phyloP scores from a whole-genome alignment of 2,888 invertebrate genomes.

The Metalampra italica region DNA sequence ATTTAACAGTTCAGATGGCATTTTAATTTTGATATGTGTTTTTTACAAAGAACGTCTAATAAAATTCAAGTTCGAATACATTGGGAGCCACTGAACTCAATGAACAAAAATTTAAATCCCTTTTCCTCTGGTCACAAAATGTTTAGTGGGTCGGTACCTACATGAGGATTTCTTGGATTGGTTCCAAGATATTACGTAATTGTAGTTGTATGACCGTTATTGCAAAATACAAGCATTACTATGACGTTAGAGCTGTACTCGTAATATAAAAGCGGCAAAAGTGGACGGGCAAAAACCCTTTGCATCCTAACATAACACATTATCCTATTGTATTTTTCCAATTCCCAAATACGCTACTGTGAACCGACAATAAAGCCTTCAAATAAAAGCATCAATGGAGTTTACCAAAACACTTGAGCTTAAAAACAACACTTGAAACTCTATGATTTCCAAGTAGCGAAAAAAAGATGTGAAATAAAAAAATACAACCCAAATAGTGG shows the following conservation, averaged over 20 bases:
- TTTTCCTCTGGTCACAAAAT: no score
- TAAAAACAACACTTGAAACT: background rate
- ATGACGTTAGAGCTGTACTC: background rate
- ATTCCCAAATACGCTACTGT: constrained; percentile 37
- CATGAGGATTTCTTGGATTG: no score
- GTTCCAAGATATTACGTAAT: no score
- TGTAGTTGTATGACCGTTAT: no score
- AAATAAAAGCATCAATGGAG: background rate
- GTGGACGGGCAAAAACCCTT: background rate
- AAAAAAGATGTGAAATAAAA: constrained; percentile 33
- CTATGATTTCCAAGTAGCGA: constrained; percentile 38
- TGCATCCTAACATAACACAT: constrained; percentile 49
- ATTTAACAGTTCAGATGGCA: background rate
- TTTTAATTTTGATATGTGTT: no score
- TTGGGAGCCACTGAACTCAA: no score
- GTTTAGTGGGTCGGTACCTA: no score
- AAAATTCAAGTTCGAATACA: no score
- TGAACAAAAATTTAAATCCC: no score
- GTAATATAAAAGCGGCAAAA: background rate
- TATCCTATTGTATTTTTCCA: constrained; percentile 16
- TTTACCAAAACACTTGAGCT: background rate
- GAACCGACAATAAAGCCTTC: constrained; percentile 23
- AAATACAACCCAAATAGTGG: constrained; percentile 52
- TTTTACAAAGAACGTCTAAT: no score
- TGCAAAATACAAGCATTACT: no score